Evolutionary conservation across 2,888 invertebrate species (phyloP).

Genomic region (Clanis bilineata): DNA sequence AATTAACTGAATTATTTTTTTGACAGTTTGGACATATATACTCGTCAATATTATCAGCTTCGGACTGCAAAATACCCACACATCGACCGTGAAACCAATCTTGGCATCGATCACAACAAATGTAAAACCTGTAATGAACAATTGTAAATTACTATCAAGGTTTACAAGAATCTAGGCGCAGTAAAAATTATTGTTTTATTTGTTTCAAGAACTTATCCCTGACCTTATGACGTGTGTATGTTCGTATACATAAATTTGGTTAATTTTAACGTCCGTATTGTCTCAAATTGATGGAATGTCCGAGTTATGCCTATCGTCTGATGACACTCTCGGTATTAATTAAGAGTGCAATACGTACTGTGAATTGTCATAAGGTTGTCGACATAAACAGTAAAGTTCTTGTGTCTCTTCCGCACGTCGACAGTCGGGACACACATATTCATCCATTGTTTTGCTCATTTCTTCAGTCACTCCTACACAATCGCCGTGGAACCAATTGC

Average conservation of each 20-base stretch:
- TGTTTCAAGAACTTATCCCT: no score
- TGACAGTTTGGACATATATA: slow-evolving; percentile 98
- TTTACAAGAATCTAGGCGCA: no score
- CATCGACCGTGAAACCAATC: slow-evolving; percentile 99
- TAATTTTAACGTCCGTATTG: no score
- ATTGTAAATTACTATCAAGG: background rate
- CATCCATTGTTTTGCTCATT: slow-evolving; percentile 93
- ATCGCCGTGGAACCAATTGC: slow-evolving; percentile 99
- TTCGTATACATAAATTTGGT: no score
- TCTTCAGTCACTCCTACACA: slow-evolving; percentile 97
- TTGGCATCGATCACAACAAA: slow-evolving; percentile 99
- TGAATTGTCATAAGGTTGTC: slow-evolving; percentile 98
- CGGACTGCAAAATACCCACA: slow-evolving; percentile 96
- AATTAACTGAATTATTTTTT: slow-evolving; percentile 93
- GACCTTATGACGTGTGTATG: no score
- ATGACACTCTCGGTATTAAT: background rate
- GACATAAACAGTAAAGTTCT: slow-evolving; percentile 97
- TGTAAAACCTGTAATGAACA: slow-evolving; percentile 91
- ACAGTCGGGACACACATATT: slow-evolving; percentile 94
- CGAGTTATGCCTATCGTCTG: no score
- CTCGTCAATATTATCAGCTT: slow-evolving; percentile 97
- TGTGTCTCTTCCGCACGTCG: slow-evolving; percentile 92
- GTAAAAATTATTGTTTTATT: no score
- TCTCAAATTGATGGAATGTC: no score
- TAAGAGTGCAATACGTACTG: slow-evolving; percentile 85